phyloP scores from a whole-genome alignment of 2,888 invertebrate genomes.

The Euproctis similis region DNA sequence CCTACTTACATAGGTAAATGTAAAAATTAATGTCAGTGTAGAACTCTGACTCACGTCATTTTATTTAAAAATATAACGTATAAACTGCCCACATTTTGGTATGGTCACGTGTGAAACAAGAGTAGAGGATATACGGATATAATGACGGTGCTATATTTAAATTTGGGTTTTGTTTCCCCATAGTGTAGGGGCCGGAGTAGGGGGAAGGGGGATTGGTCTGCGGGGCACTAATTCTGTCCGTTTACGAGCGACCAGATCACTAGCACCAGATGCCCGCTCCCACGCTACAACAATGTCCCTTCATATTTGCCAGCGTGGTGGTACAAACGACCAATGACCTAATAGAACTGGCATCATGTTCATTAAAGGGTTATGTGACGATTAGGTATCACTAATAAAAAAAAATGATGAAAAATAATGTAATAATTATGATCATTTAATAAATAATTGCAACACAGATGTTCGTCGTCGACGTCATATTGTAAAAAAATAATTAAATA shows the following conservation, averaged over 20 bases:
- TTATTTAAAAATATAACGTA: not conserved
- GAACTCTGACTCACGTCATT: too few species aligned
- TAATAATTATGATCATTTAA: not conserved
- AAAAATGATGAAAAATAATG: not conserved
- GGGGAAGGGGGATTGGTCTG: slow-evolving; percentile 22
- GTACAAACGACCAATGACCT: slow-evolving; percentile 15
- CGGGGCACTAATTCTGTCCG: slow-evolving; percentile 60
- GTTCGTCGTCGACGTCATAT: too few species aligned
- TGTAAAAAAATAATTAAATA: too few species aligned
- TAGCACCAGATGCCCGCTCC: slow-evolving; percentile 60
- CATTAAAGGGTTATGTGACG: too few species aligned
- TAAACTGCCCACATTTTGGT: slow-evolving; percentile 1
- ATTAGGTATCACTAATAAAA: too few species aligned
- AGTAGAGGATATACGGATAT: slow-evolving; percentile 24
- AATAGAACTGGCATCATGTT: too few species aligned
- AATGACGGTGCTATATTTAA: slow-evolving; percentile 46
- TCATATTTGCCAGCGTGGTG: slow-evolving; percentile 32
- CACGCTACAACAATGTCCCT: slow-evolving; percentile 51
- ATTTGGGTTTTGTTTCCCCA: slow-evolving; percentile 52
- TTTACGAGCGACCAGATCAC: slow-evolving; percentile 63
- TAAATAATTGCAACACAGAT: too few species aligned
- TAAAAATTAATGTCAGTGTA: too few species aligned
- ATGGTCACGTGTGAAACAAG: slow-evolving; percentile 8
- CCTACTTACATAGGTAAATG: too few species aligned
- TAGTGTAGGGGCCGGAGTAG: slow-evolving; percentile 31